Evolutionary conservation across 2,888 invertebrate genomes (phyloP).

Genomic region (Actias luna): DNA sequence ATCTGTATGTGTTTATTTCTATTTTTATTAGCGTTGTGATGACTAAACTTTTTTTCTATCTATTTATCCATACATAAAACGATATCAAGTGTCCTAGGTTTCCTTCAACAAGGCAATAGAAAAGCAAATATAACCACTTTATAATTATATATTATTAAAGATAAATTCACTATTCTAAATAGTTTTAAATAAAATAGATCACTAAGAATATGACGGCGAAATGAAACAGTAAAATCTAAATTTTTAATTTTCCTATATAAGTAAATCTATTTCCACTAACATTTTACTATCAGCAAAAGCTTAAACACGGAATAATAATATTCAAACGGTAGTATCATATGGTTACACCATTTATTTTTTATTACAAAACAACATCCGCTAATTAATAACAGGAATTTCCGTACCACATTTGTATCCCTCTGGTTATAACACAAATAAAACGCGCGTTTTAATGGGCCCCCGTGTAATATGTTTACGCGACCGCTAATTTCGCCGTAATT

Average conservation of each 20-base stretch:
- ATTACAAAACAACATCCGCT: slow-evolving; percentile 37
- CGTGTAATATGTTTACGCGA: slow-evolving; percentile 23
- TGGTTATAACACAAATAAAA: slow-evolving; percentile 37
- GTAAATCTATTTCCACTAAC: neutral
- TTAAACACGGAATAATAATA: slow-evolving; percentile 15
- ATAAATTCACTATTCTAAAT: too few relatives aligned
- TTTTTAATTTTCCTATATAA: too few relatives aligned
- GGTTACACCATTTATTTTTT: slow-evolving; percentile 22
- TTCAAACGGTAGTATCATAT: slow-evolving; percentile 9
- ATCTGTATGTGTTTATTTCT: neutral
- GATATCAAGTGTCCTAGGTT: too few relatives aligned
- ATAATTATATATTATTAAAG: too few relatives aligned
- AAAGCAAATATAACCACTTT: too few relatives aligned
- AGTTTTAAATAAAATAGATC: too few relatives aligned
- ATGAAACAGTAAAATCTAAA: neutral
- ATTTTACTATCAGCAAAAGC: slow-evolving; percentile 2
- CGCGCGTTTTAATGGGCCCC: slow-evolving; percentile 35
- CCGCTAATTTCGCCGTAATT: slow-evolving; percentile 46
- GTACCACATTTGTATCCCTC: slow-evolving; percentile 27
- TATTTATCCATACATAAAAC: too few relatives aligned
- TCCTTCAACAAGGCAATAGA: too few relatives aligned
- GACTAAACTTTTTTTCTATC: too few relatives aligned
- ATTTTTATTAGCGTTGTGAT: neutral
- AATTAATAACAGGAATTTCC: slow-evolving; percentile 45
- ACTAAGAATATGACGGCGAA: too few relatives aligned